Base-by-base conservation (phyloP, 2,888 invertebrate species). In the Endotricha flammealis region DNA sequence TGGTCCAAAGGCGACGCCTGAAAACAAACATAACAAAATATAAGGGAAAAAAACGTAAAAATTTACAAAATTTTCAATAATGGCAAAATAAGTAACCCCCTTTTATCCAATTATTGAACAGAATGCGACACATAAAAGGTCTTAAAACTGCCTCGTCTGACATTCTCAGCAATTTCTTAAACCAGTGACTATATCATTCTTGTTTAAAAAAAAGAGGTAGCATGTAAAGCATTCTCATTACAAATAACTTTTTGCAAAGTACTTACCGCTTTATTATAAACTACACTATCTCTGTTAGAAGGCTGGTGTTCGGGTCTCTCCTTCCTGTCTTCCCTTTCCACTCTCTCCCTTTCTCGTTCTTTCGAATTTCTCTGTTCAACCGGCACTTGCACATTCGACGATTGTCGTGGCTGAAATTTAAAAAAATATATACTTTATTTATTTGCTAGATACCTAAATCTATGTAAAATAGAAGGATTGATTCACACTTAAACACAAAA, bases 1-100 rank as follows among this genome's bases (percentile, higher is more conserved):
- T 87, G 87, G 59, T 88, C 88, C 54, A 88, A 51, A 23, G 86
- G 87, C 27, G 86, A 78, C 43, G 82, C 73, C 87, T 88, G 74
- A 1, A 68, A 63, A 0, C 25, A 34, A 7, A 13, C 6, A 30
- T 6, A 8, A 34, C 22, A 11, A 34, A 1, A 22, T 23, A n/a
- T n/a, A n/a, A n/a, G n/a, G n/a, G n/a, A n/a, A n/a, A n/a, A n/a
- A n/a, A n/a, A n/a, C n/a, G n/a, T n/a, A n/a, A n/a, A n/a, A n/a
- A n/a, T n/a, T n/a, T n/a, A n/a, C n/a, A n/a, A n/a, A n/a, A n/a
- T n/a, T n/a, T n/a, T n/a, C n/a, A n/a, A n/a, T n/a, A n/a, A n/a
- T n/a, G n/a, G n/a, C n/a, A n/a, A n/a, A n/a, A n/a, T n/a, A n/a
- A n/a, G n/a, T n/a, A n/a, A n/a, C n/a, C n/a, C n/a, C n/a, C n/a